Base-by-base conservation (phyloP, 2,113 vertebrate genomes). In the Neolamprologus falcicula region DNA sequence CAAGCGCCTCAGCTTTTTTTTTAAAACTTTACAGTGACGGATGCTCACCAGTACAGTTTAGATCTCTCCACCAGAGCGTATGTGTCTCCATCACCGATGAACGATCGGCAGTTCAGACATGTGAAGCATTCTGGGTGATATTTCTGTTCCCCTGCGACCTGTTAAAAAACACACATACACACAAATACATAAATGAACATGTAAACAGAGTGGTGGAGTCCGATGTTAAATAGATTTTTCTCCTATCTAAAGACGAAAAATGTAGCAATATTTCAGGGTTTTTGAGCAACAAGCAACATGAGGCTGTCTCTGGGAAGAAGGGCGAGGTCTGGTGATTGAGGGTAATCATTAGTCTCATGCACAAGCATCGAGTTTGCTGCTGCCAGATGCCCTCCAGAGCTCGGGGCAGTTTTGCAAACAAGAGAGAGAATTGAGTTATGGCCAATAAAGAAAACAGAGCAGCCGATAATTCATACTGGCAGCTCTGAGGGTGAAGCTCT, bases 91-190 rank as follows among this genome's bases (percentile, higher is more conserved):
- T 99, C 99, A 1, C 99, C 99, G 0, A 99, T 99, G 94, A 99
- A 99, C 0, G 95, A 66, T 66, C 92, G 96, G 73, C 99, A 99
- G 31, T 97, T 97, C 89, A 98, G 97, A 92, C 99, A 99, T 90
- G 97, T 97, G 97, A 99, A 99, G 93, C 99, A 99, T 92, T 99
- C 99, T 0, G 99, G 99, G 94, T 99, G 99, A 92, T 99, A 99
- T 90, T 99, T 99, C 94, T 99, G 98, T 89, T 99, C 99, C 76
- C 99, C 99, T 0, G 99, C 99, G 68, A 99, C 99, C 99, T 99
- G 94, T 0, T 2, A 0, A 84, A 88, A 21, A 11, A 83, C 17
- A 86, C 19, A 76, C 19, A 21, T 85, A 53, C 9, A 40, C 11
- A 76, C 3, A 17, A 8, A 88, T 5, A n/a, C 8, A 54, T 37